Conservation (phyloP, 37 sponge, comb jelly and placozoan genomes). For the Eunapius fragilis region DNA sequence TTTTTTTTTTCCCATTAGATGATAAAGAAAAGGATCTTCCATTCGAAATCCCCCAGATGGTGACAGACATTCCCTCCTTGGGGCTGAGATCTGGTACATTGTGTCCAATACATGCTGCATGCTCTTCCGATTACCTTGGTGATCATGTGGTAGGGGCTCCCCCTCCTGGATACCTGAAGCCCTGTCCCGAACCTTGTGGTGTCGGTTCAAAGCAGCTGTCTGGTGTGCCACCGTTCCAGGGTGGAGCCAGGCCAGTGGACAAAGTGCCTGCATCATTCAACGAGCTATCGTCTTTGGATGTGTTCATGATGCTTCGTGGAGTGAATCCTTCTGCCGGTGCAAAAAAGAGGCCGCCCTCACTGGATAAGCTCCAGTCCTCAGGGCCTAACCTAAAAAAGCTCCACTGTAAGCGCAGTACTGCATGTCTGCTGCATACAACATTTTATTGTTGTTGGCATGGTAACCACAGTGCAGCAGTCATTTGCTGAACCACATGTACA, state of each 20-base stretch:
- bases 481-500: background rate
- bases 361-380: background rate
- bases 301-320: slow-evolving; percentile 53
- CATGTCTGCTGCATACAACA: too few species aligned
- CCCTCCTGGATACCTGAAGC: background rate
- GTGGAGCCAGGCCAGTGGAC: background rate
- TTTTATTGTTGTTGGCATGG: background rate
- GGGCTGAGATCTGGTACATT: background rate
- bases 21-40: background rate
- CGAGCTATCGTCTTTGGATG: slow-evolving; percentile 28
- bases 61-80: background rate
- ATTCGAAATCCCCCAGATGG: background rate
- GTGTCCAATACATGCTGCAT: background rate
- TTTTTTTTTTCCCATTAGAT: background rate
- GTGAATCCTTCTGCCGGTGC: background rate
- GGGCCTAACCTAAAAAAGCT: background rate
- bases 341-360: background rate
- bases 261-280: background rate
- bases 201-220: background rate
- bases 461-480: background rate
- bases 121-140: background rate
- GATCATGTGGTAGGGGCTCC: background rate
- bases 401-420: background rate
- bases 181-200: background rate
- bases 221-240: background rate